Evolutionary conservation across 2,797 vertebrate genomes (phyloP).

Genomic region (Epinephelus malabaricus): DNA sequence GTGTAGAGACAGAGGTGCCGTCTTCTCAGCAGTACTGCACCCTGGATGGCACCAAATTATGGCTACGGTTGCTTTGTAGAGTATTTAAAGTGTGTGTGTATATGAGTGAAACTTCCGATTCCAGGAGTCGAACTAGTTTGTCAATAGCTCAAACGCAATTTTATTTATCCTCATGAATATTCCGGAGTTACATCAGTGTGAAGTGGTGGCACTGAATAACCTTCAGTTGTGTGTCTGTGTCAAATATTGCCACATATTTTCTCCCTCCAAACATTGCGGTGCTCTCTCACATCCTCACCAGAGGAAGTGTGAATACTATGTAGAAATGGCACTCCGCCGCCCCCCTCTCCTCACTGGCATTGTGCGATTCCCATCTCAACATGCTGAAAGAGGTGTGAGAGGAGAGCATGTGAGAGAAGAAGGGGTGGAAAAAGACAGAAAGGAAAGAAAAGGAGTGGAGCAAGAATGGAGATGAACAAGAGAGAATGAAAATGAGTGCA

Average conservation of each 20-base stretch:
- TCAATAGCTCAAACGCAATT: slow-evolving; percentile 20
- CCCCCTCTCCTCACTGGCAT: slow-evolving; percentile 52
- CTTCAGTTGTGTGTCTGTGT: slow-evolving; percentile 41
- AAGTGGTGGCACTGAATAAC: slow-evolving; percentile 39
- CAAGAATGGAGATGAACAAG: slow-evolving; percentile 64
- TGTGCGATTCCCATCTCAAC: slow-evolving; percentile 74
- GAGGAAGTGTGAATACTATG: slow-evolving; percentile 71
- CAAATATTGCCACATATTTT: slow-evolving; percentile 57
- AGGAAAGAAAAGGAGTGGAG: slow-evolving; percentile 55
- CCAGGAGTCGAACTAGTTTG: slow-evolving; percentile 29
- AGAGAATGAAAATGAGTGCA: slow-evolving; percentile 71
- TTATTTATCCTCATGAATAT: slow-evolving; percentile 37
- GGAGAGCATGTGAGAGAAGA: slow-evolving; percentile 48
- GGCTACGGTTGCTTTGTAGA: slow-evolving; percentile 47
- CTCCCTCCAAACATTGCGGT: slow-evolving; percentile 44
- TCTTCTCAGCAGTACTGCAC: slow-evolving; percentile 59
- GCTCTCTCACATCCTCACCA: slow-evolving; percentile 48
- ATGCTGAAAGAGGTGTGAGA: slow-evolving; percentile 72
- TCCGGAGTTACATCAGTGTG: slow-evolving; percentile 28
- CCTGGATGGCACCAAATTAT: slow-evolving; percentile 58
- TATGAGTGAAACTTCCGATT: slow-evolving; percentile 48
- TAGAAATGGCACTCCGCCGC: slow-evolving; percentile 57
- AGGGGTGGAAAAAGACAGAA: slow-evolving; percentile 47
- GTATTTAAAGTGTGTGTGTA: slow-evolving; percentile 37
- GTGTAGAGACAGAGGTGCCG: slow-evolving; percentile 66